Percentiles rank a stretch among this genome's conserved stretches.
These are phyloP conservation scores for Catotricha subobsoleta DNA, from an alignment of 2,888 invertebrate species.

Conservation along the genomic window DNA sequence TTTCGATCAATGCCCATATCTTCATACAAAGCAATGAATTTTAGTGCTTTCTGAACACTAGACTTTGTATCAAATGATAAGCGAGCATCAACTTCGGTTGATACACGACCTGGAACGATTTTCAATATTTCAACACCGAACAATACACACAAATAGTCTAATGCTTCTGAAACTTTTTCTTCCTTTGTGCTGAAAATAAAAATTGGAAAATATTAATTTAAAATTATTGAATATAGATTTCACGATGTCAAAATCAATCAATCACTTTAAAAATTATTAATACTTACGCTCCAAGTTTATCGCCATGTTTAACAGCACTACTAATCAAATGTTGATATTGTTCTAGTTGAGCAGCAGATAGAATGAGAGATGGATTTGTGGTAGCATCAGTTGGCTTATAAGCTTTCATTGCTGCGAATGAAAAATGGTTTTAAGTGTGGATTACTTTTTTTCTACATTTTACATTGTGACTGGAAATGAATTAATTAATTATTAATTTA, in stretches of 20 bases:
- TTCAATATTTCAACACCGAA: constrained; percentile 96
- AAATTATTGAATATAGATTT: constrained; percentile 1
- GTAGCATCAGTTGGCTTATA: constrained; percentile 99
- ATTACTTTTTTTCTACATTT: too few relatives aligned
- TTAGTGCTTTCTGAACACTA: constrained; percentile 76
- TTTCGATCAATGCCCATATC: constrained; percentile 80
- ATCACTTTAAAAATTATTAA: background rate
- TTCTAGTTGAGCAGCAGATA: constrained; percentile 87
- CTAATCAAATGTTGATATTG: constrained; percentile 79
- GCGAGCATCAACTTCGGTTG: constrained; percentile 83
- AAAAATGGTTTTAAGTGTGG: too few relatives aligned
- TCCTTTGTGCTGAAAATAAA: constrained; percentile 36
- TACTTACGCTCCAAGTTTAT: constrained; percentile 40
- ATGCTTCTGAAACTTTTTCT: constrained; percentile 63
- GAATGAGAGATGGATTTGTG: constrained; percentile 92
- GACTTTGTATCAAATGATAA: constrained; percentile 87
- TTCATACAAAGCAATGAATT: constrained; percentile 76
- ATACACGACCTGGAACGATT: constrained; percentile 92
- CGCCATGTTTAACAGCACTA: constrained; percentile 78
- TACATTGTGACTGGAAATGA: too few relatives aligned
- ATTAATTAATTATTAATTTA: too few relatives aligned
- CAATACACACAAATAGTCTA: constrained; percentile 86
- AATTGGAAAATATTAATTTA: background rate
- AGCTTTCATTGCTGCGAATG: constrained; percentile 93
- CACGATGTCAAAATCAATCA: constrained; percentile 2